phyloP scores from a whole-genome alignment of 2,113 vertebrate species.

The Hoplias malabaricus region DNA sequence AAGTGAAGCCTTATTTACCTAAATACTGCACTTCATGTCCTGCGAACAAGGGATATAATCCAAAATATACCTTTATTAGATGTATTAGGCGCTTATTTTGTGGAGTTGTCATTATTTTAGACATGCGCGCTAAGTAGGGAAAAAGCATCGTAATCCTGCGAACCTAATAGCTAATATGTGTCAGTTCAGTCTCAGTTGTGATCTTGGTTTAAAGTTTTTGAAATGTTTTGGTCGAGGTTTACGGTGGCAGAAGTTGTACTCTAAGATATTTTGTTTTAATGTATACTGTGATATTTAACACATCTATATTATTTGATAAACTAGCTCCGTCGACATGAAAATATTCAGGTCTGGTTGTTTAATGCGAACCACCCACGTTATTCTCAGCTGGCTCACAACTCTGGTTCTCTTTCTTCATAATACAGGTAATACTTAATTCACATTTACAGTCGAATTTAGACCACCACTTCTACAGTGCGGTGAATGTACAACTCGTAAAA shows the following conservation, averaged over 20 bases:
- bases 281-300: neutral
- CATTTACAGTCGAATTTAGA: too few relatives aligned
- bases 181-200: neutral
- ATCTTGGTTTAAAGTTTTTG: neutral
- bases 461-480: too few relatives aligned
- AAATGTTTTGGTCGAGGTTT: neutral
- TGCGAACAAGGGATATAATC: too few relatives aligned
- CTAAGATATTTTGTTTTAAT: slow-evolving; percentile 55
- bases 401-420: slow-evolving; percentile 82
- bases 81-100: too few relatives aligned
- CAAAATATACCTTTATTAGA: too few relatives aligned
- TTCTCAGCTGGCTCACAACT: slow-evolving; percentile 77
- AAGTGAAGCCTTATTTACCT: too few relatives aligned
- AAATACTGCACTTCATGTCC: too few relatives aligned
- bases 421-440: too few relatives aligned
- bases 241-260: neutral
- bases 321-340: slow-evolving; percentile 58
- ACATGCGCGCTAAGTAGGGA: too few relatives aligned
- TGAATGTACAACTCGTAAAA: neutral
- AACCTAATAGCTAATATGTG: too few relatives aligned
- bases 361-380: slow-evolving; percentile 76
- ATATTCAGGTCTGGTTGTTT: slow-evolving; percentile 74
- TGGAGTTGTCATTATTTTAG: too few relatives aligned
- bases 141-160: too few relatives aligned
- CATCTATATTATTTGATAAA: neutral